Evolutionary conservation across 2,888 invertebrate species (phyloP).

Genomic region (Drosophila crucigera): DNA sequence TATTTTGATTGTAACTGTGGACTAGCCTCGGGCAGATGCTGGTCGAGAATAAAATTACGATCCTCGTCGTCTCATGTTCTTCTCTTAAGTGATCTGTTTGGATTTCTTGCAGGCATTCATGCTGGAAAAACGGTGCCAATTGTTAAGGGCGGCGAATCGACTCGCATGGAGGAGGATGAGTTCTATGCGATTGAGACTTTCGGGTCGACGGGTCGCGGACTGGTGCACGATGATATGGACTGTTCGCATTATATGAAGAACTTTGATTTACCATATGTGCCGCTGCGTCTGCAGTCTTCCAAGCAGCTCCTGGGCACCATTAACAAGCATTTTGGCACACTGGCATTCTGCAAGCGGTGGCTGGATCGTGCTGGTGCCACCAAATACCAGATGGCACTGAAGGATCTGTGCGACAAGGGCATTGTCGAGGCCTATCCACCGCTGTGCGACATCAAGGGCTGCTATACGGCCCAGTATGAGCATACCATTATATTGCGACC

Average conservation of each 20-base stretch:
- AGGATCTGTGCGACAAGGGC: slow-evolving; percentile 98
- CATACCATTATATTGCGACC: slow-evolving; percentile 99
- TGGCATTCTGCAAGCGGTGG: slow-evolving; percentile 99
- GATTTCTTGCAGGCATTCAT: slow-evolving; percentile 89
- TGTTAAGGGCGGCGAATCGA: slow-evolving; percentile 99
- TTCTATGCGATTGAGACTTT: slow-evolving; percentile 99
- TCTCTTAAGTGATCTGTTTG: too few species aligned
- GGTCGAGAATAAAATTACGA: background rate
- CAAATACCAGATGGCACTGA: slow-evolving; percentile 99
- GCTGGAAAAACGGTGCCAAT: slow-evolving; percentile 99
- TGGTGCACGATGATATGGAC: slow-evolving; percentile 99
- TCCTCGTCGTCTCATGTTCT: background rate
- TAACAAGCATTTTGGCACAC: slow-evolving; percentile 98
- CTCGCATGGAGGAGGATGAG: slow-evolving; percentile 99
- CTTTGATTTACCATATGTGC: slow-evolving; percentile 96
- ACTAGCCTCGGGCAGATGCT: background rate
- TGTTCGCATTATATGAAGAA: slow-evolving; percentile 99
- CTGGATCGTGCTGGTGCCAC: slow-evolving; percentile 98
- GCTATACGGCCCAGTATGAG: slow-evolving; percentile 99
- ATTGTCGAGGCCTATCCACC: slow-evolving; percentile 99
- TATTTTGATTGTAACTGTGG: background rate
- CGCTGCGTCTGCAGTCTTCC: slow-evolving; percentile 96
- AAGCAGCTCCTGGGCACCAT: slow-evolving; percentile 96
- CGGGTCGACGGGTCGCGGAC: slow-evolving; percentile 97
- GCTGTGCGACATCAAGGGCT: slow-evolving; percentile 97